Conservation (phyloP, 2,888 invertebrate species). For the Polydrusus pterygomalis region DNA sequence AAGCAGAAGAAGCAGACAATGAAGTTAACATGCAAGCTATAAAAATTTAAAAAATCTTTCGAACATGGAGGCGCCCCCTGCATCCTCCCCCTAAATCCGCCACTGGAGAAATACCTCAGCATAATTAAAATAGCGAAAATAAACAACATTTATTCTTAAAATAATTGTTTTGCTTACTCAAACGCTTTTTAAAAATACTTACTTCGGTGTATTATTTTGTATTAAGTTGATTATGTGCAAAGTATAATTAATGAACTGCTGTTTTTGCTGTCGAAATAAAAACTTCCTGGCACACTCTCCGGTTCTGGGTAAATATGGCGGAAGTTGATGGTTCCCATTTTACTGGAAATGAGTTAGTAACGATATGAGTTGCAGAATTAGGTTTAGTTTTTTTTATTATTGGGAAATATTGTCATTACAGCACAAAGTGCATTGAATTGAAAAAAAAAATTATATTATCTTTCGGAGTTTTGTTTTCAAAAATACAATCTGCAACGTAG, state of each 20-base stretch:
- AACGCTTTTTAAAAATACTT: not conserved
- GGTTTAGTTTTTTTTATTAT: too few species aligned
- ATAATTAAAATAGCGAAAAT: not conserved
- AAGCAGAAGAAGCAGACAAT: too few species aligned
- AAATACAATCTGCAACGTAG: not conserved
- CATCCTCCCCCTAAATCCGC: too few species aligned
- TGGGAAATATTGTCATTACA: too few species aligned
- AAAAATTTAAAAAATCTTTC: too few species aligned
- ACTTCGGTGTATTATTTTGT: not conserved
- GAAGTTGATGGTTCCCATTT: not conserved
- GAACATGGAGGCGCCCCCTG: too few species aligned
- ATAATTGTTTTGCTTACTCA: not conserved
- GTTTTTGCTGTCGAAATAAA: constrained; percentile 5
- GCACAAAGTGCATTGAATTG: too few species aligned
- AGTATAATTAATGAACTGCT: not conserved
- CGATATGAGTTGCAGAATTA: too few species aligned
- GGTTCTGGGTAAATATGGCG: constrained; percentile 9
- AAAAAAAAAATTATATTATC: too few species aligned
- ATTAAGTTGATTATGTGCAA: not conserved
- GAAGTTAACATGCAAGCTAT: too few species aligned
- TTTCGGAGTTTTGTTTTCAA: not conserved
- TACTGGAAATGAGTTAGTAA: too few species aligned
- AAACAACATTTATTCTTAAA: constrained; percentile 1
- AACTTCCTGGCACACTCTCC: not conserved
- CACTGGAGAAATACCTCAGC: too few species aligned